Evolutionary conservation across 2,888 invertebrate species (phyloP).

Genomic region (Apotomis turbidana): DNA sequence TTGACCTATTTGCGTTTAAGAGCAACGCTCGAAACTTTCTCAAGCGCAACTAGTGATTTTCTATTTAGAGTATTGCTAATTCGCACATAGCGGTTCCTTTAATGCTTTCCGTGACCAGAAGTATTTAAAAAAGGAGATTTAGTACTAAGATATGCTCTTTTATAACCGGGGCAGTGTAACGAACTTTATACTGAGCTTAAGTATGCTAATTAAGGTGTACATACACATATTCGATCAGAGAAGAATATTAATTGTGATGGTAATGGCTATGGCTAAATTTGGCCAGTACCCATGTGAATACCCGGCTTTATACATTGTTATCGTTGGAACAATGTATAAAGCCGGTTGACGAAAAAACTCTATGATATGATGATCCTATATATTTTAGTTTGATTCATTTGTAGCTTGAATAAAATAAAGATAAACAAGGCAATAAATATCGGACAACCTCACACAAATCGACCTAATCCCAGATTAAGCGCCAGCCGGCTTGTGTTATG

Average conservation of each 20-base stretch:
- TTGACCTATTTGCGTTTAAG: neutral
- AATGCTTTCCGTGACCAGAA: neutral
- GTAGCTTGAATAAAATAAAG: too few species aligned
- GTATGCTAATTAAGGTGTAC: neutral
- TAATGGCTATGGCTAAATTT: neutral
- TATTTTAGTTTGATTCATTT: too few species aligned
- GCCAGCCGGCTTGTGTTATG: too few species aligned
- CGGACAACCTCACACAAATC: too few species aligned
- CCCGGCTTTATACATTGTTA: too few species aligned
- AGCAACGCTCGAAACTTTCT: neutral
- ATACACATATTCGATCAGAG: neutral
- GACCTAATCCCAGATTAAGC: too few species aligned
- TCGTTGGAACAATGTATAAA: too few species aligned
- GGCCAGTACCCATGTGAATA: too few species aligned
- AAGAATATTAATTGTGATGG: neutral
- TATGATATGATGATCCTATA: too few species aligned
- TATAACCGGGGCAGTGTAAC: neutral
- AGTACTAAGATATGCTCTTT: neutral
- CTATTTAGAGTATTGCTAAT: neutral
- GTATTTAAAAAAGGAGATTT: neutral
- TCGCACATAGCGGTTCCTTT: neutral
- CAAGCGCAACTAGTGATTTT: neutral
- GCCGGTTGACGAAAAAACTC: too few species aligned
- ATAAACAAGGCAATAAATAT: too few species aligned
- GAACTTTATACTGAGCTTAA: neutral